Conservation (phyloP, 2,113 vertebrate species). For the Albula goreensis region DNA sequence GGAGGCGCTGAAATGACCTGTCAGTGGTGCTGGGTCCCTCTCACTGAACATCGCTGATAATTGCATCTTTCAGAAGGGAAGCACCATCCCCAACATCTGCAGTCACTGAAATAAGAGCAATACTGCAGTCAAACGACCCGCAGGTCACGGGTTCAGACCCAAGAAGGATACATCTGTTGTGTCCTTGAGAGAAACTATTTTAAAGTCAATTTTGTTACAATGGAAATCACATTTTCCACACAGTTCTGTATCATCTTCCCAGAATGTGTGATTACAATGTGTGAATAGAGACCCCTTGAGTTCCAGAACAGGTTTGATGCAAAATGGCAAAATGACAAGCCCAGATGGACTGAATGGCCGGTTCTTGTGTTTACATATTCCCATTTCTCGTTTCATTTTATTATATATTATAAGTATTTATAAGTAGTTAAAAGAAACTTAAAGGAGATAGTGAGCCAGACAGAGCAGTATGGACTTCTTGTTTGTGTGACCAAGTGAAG, state of each 20-base stretch:
- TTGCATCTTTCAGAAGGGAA: background rate
- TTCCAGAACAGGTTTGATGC: background rate
- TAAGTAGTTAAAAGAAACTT: no score
- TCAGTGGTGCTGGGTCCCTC: background rate
- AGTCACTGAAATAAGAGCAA: background rate
- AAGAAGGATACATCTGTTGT: background rate
- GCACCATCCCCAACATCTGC: background rate
- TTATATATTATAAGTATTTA: background rate
- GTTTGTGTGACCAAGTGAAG: background rate
- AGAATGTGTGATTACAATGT: background rate
- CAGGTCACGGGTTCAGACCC: background rate
- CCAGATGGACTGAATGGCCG: background rate
- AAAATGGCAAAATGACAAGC: background rate
- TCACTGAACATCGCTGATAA: background rate
- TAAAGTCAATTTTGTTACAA: background rate
- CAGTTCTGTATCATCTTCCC: background rate
- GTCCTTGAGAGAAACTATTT: background rate
- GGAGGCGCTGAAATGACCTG: background rate
- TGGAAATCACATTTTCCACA: background rate
- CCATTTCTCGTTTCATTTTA: background rate
- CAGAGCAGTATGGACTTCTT: background rate
- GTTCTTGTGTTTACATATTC: background rate
- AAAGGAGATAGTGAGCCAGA: background rate
- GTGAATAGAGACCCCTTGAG: background rate
- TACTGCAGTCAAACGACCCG: background rate